phyloP scores from a whole-genome alignment of 1,140 invertebrate species.

The Medauroidea extradentata region DNA sequence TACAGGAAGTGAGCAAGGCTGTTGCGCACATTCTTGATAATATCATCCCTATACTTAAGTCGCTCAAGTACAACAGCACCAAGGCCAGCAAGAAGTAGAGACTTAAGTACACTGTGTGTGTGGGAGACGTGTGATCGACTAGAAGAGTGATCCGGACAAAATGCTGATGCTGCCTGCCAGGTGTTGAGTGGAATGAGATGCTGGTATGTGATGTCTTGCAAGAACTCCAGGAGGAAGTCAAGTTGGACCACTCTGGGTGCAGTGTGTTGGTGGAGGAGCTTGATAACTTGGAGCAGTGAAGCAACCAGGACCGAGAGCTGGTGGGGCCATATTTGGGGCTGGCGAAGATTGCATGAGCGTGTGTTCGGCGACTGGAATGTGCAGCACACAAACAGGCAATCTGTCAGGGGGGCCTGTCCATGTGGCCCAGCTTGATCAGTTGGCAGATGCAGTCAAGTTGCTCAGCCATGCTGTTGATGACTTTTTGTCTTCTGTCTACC shows the following conservation, averaged over 20 bases:
- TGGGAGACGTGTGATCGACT: slow-evolving; percentile 18
- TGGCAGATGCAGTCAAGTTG: slow-evolving; percentile 27
- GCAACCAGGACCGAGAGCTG: slow-evolving; percentile 32
- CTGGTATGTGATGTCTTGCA: no score
- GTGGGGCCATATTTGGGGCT: slow-evolving; percentile 34
- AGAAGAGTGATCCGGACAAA: slow-evolving; percentile 23
- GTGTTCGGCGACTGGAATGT: slow-evolving; percentile 32
- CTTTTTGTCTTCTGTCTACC: slow-evolving; percentile 35
- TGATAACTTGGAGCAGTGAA: slow-evolving; percentile 26
- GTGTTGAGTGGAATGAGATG: slow-evolving; percentile 26
- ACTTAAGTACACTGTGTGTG: slow-evolving; percentile 1
- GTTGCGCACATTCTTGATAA: no score
- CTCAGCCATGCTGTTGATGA: slow-evolving; percentile 40
- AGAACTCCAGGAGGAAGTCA: slow-evolving; percentile 26
- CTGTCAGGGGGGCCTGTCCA: slow-evolving; percentile 23
- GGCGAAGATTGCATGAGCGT: slow-evolving; percentile 34
- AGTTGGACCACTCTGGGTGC: not conserved
- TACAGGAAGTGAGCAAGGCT: no score
- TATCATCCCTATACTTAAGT: no score
- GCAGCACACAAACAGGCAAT: slow-evolving; percentile 26
- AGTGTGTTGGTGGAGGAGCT: slow-evolving; percentile 3
- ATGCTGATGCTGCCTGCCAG: slow-evolving; percentile 29
- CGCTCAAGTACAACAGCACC: no score
- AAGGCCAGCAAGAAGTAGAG: slow-evolving; percentile 12
- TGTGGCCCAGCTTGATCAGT: slow-evolving; percentile 35